phyloP scores from a whole-genome alignment of 2,113 vertebrate species.

The Megalops atlanticus region DNA sequence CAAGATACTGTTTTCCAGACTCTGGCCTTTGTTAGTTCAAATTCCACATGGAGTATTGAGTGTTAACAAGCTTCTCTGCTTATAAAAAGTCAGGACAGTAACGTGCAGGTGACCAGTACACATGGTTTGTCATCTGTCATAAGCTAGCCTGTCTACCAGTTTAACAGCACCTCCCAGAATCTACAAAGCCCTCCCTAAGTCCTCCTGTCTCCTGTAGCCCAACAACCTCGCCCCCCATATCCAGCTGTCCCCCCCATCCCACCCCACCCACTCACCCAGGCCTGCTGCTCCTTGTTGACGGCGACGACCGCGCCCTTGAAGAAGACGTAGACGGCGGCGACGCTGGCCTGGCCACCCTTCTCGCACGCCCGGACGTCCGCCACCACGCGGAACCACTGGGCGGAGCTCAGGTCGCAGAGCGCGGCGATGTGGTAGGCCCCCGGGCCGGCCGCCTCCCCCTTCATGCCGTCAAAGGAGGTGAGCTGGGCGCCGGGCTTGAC shows the following conservation, averaged over 20 bases:
- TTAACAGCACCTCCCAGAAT: background rate
- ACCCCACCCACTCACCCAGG: conserved; percentile 60
- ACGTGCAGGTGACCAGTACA: too few relatives aligned
- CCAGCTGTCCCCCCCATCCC: background rate
- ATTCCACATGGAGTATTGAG: too few relatives aligned
- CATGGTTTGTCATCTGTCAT: too few relatives aligned
- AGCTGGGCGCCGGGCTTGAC: conserved; percentile 43
- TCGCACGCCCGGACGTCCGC: conserved; percentile 55
- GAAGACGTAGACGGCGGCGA: conserved; percentile 54
- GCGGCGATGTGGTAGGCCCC: conserved; percentile 63
- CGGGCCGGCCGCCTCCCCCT: conserved; percentile 32
- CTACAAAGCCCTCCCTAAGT: too few relatives aligned
- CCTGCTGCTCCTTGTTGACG: conserved; percentile 53
- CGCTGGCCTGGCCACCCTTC: conserved; percentile 10
- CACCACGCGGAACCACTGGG: conserved; percentile 69
- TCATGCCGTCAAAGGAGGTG: conserved; percentile 59
- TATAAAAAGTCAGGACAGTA: too few relatives aligned
- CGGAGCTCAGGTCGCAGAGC: conserved; percentile 45
- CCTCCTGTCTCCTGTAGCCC: too few relatives aligned
- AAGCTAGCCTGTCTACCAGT: too few relatives aligned
- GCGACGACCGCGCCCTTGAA: conserved; percentile 51
- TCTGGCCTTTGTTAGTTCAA: too few relatives aligned
- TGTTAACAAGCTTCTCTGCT: too few relatives aligned
- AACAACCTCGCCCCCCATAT: too few relatives aligned
- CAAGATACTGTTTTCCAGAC: too few relatives aligned